Percentiles rank a stretch among this genome's conserved stretches.
phyloP scores from a whole-genome alignment of 2,113 vertebrate genomes.

The Nematolebias whitei region DNA sequence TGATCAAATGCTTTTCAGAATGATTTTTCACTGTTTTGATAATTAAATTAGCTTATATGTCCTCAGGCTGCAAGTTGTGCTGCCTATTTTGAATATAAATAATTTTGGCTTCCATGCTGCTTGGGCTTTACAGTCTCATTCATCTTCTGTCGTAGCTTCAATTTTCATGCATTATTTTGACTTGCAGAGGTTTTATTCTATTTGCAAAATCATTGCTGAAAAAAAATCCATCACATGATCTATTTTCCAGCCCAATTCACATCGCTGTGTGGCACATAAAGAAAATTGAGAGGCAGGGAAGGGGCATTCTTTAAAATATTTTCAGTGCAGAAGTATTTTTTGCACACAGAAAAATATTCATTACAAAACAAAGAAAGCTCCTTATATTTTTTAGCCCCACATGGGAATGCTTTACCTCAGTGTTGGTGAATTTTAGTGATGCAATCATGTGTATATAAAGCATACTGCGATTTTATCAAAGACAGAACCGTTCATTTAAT shows the following conservation, averaged over 20 bases:
- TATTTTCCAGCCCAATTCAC: constrained; percentile 46
- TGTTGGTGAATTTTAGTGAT: too few species aligned
- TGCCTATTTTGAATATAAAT: constrained; percentile 24
- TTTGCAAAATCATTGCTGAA: constrained; percentile 26
- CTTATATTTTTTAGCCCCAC: too few species aligned
- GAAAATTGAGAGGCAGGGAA: constrained; percentile 9
- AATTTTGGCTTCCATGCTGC: constrained; percentile 25
- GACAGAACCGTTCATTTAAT: too few species aligned
- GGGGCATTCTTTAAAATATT: constrained; percentile 16
- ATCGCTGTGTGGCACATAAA: background rate
- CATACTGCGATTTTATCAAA: too few species aligned
- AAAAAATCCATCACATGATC: constrained; percentile 65
- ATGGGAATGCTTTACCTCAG: too few species aligned
- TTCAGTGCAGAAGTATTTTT: constrained; percentile 31
- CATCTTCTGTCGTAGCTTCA: constrained; percentile 45
- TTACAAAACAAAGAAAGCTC: background rate
- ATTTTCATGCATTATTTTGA: constrained; percentile 60
- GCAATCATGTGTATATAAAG: too few species aligned
- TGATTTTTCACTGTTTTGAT: constrained; percentile 32
- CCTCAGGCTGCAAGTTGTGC: constrained; percentile 20
- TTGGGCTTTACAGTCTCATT: constrained; percentile 46
- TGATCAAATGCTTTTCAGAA: constrained; percentile 23
- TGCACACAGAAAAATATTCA: background rate
- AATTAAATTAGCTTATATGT: constrained; percentile 21
- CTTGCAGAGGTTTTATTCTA: constrained; percentile 32